phyloP scores from a whole-genome alignment of 1,140 invertebrate species.

The Melipona quadrifasciata region DNA sequence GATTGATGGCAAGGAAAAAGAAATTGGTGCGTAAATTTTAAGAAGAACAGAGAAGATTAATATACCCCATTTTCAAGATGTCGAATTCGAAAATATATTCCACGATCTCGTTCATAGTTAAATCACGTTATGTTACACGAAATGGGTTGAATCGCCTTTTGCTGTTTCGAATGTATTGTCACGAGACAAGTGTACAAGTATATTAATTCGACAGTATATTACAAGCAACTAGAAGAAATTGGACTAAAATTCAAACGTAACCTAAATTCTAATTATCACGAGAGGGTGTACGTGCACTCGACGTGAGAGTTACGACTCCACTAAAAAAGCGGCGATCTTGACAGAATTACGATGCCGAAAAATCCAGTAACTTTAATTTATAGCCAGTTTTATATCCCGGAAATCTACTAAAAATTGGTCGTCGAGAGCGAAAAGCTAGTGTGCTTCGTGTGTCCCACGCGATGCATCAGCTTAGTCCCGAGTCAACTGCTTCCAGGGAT shows the following conservation, averaged over 20 bases:
- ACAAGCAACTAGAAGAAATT: too few species aligned
- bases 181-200: too few species aligned
- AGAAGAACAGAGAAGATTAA: background rate
- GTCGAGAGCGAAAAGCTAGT: background rate
- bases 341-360: background rate
- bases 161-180: background rate
- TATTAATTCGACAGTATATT: too few species aligned
- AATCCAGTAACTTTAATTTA: constrained; percentile 3
- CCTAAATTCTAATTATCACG: too few species aligned
- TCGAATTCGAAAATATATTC: background rate
- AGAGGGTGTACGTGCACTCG: too few species aligned
- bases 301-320: background rate
- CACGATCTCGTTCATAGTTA: too few species aligned
- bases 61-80: background rate
- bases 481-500: background rate
- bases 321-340: background rate
- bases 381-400: background rate
- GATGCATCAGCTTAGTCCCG: background rate
- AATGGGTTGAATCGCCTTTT: too few species aligned
- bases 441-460: background rate
- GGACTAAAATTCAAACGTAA: too few species aligned
- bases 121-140: too few species aligned
- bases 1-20: background rate
- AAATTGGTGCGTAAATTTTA: background rate
- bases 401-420: background rate